phyloP scores from a whole-genome alignment of 2,888 invertebrate species.

The Acleris holmiana region DNA sequence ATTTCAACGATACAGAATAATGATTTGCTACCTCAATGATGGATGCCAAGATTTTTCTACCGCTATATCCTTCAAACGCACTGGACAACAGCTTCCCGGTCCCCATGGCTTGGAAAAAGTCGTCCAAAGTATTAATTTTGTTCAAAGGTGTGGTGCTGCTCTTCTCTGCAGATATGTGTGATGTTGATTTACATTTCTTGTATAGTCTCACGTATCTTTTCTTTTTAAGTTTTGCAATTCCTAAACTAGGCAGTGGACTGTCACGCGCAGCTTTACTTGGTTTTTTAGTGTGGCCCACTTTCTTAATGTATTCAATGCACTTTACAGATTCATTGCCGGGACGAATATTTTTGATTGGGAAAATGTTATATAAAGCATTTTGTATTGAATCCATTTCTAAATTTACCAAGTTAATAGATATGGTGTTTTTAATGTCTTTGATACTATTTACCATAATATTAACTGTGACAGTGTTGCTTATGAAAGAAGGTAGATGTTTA shows the following conservation, averaged over 20 bases:
- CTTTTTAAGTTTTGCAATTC: constrained; percentile 40
- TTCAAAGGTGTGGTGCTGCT: constrained; percentile 53
- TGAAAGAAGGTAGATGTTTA: not conserved
- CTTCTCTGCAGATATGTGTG: constrained; percentile 52
- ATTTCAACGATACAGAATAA: too few relatives aligned
- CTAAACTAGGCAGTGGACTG: constrained; percentile 28
- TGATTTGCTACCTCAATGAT: constrained; percentile 57
- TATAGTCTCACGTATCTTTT: constrained; percentile 56
- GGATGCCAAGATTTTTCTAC: constrained; percentile 59
- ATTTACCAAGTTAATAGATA: constrained; percentile 10
- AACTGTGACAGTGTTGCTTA: constrained; percentile 24
- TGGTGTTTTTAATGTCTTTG: constrained; percentile 9
- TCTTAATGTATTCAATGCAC: constrained; percentile 29
- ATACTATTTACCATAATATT: constrained; percentile 20
- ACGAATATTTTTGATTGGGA: not conserved
- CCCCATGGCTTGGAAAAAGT: constrained; percentile 70
- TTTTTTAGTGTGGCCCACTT: constrained; percentile 6
- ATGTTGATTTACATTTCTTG: constrained; percentile 66
- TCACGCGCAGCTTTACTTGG: not conserved
- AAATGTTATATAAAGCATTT: constrained; percentile 15
- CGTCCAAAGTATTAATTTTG: constrained; percentile 65
- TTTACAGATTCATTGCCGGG: constrained; percentile 1
- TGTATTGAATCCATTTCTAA: constrained; percentile 32
- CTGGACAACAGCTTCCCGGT: constrained; percentile 54
- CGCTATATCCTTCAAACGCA: constrained; percentile 58